Percentiles rank a stretch among this genome's conserved stretches.
Evolutionary conservation across 2,888 invertebrate species (phyloP).

Genomic region (Epistrophe eligans): DNA sequence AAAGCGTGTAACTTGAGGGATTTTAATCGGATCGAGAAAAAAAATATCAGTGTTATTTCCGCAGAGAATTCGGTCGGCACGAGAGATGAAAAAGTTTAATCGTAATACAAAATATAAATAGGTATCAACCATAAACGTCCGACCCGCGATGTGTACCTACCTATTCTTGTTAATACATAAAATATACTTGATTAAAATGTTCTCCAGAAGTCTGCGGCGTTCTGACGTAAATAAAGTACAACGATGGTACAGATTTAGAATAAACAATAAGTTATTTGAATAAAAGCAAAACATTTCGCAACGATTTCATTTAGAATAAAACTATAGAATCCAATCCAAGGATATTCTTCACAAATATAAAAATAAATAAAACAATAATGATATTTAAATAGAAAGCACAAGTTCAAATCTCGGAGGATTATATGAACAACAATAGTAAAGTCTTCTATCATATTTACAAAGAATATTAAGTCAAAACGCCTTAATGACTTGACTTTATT

Average conservation of each 20-base stretch:
- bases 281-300: not conserved
- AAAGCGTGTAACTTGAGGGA: constrained; percentile 27
- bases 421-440: too few species aligned
- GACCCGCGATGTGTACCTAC: not conserved
- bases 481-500: too few species aligned
- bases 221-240: constrained; percentile 31
- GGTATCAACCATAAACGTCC: not conserved
- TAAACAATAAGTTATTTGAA: constrained; percentile 14
- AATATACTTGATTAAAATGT: constrained; percentile 16
- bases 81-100: constrained; percentile 28
- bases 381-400: too few species aligned
- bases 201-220: constrained; percentile 26
- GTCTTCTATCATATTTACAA: too few species aligned
- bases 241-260: constrained; percentile 15
- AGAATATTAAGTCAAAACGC: too few species aligned
- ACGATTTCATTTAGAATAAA: not conserved
- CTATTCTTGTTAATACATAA: not conserved
- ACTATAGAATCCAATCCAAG: not conserved
- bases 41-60: not conserved
- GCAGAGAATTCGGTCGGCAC: not conserved
- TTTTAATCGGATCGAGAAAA: constrained; percentile 20
- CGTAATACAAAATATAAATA: constrained; percentile 17
- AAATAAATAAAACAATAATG: not conserved
- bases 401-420: too few species aligned
- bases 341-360: not conserved